Conservation (phyloP, 2,113 vertebrate species). For the Ammodytes dubius region DNA sequence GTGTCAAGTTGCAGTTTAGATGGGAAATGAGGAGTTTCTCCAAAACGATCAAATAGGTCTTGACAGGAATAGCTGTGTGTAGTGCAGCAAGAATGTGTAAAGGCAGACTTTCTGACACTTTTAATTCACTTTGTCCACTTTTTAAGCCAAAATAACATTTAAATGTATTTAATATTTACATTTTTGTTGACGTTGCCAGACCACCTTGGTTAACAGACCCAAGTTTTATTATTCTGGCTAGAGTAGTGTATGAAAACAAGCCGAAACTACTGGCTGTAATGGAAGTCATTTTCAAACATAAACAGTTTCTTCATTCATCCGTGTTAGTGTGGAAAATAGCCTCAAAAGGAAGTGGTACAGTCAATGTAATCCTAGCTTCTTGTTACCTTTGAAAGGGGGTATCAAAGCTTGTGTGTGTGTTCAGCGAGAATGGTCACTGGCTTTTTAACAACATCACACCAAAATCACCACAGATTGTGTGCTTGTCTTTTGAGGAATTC, state of each 20-base stretch:
- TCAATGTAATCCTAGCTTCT: not conserved
- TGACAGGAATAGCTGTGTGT: not conserved
- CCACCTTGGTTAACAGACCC: not conserved
- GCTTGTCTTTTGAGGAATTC: constrained; percentile 86
- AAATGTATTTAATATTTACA: too few species aligned
- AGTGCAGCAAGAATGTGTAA: not conserved
- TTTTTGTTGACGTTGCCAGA: not conserved
- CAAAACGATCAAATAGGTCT: not conserved
- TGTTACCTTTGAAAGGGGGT: not conserved
- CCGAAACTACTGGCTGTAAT: not conserved
- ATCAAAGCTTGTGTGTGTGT: constrained; percentile 12
- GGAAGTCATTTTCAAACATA: not conserved
- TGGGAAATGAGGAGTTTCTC: not conserved
- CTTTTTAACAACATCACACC: constrained; percentile 42
- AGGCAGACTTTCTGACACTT: not conserved
- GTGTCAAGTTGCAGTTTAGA: not conserved
- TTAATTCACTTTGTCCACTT: not conserved
- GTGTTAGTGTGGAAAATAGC: not conserved
- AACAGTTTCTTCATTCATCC: too few species aligned
- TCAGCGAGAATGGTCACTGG: constrained; percentile 5
- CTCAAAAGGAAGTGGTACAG: not conserved
- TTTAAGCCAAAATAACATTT: not conserved
- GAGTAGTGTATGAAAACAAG: not conserved
- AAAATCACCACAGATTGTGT: constrained; percentile 54
- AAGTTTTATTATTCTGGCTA: too few species aligned